These are phyloP conservation scores for Symphodus melops DNA, from an alignment of 2,113 vertebrate species.

Conservation along the genomic window DNA sequence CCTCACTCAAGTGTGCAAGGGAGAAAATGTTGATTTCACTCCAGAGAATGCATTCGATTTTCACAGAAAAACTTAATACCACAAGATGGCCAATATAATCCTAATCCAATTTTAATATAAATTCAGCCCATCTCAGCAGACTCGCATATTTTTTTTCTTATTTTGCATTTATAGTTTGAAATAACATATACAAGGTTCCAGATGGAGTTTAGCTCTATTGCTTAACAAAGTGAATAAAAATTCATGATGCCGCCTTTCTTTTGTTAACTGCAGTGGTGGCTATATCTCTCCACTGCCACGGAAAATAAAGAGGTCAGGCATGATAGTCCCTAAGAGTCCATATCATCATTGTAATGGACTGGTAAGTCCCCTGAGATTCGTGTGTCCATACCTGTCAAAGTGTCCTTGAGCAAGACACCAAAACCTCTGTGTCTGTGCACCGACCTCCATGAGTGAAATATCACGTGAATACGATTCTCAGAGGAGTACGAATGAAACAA, in stretches of 20 bases:
- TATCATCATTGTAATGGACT: constrained; percentile 41
- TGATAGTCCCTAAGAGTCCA: constrained; percentile 10
- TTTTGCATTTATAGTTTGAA: constrained; percentile 43
- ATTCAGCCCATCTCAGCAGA: constrained; percentile 21
- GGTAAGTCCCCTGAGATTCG: constrained; percentile 35
- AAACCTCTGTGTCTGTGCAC: constrained; percentile 14
- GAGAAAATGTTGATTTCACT: constrained; percentile 39
- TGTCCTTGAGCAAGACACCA: constrained; percentile 55
- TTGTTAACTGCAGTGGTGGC: constrained; percentile 3
- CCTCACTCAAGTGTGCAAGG: constrained; percentile 24
- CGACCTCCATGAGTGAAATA: constrained; percentile 30
- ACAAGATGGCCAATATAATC: constrained; percentile 45
- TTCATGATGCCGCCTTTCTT: neutral
- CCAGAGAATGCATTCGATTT: constrained; percentile 42
- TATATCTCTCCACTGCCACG: neutral
- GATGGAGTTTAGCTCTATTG: constrained; percentile 3
- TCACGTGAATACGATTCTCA: constrained; percentile 11
- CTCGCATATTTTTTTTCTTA: constrained; percentile 12
- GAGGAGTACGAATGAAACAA: constrained; percentile 41
- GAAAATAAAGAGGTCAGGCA: constrained; percentile 20
- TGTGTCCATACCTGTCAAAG: constrained; percentile 36
- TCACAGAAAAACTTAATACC: constrained; percentile 33
- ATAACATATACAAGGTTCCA: constrained; percentile 13
- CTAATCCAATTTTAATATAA: constrained; percentile 44
- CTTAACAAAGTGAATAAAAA: constrained; percentile 5